Percentiles rank a stretch among this genome's conserved stretches.
phyloP scores from a whole-genome alignment of 2,113 vertebrate species.

The Marmota flaviventris region DNA sequence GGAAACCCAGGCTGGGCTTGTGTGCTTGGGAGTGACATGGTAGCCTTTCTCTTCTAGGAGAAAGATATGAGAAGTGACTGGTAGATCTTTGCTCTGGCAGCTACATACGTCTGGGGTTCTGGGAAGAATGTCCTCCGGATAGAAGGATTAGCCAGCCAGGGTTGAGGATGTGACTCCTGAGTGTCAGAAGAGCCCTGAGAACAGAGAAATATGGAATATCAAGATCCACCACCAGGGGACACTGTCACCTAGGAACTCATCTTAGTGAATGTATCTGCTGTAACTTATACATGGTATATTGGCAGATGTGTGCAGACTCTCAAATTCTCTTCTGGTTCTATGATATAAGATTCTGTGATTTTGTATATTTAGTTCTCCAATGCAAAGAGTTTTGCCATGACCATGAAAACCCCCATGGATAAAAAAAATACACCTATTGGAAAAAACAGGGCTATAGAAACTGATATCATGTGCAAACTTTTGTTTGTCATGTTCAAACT shows the following conservation, averaged over 20 bases:
- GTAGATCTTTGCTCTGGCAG: background rate
- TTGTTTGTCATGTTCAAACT: background rate
- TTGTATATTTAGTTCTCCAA: background rate
- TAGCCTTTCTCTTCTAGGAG: background rate
- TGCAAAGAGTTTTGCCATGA: background rate
- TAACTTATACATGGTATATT: background rate
- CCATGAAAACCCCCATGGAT: background rate
- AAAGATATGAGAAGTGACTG: constrained; percentile 24
- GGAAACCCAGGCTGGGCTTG: background rate
- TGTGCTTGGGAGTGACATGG: background rate
- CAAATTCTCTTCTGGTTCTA: background rate
- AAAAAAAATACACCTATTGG: background rate
- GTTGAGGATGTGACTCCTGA: constrained; percentile 48
- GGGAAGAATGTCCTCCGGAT: constrained; percentile 81
- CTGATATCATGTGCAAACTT: background rate
- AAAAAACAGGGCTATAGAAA: background rate
- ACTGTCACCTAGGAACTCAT: background rate
- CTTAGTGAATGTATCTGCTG: background rate
- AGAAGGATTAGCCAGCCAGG: constrained; percentile 84
- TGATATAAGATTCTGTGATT: background rate
- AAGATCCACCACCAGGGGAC: constrained; percentile 52
- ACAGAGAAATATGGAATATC: background rate
- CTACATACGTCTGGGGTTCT: constrained; percentile 71
- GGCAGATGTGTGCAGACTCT: background rate
- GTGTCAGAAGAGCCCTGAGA: constrained; percentile 66